Conservation (phyloP, 2,113 vertebrate genomes). For the Scortum barcoo region DNA sequence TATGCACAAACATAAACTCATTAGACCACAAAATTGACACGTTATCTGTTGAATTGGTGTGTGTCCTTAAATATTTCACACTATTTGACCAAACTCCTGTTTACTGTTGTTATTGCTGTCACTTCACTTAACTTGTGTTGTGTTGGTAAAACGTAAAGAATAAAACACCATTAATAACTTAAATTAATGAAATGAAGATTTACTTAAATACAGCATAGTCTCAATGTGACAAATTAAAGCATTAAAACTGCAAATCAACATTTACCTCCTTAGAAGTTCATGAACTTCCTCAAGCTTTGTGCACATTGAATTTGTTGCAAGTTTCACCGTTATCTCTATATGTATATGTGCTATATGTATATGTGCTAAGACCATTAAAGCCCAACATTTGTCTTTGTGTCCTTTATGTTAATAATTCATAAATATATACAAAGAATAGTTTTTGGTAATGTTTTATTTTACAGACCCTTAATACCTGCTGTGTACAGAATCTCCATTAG, state of each 20-base stretch:
- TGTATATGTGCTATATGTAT: too few relatives aligned
- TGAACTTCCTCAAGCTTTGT: not conserved
- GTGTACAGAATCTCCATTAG: not conserved
- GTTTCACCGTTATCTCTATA: not conserved
- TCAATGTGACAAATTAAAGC: not conserved
- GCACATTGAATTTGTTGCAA: not conserved
- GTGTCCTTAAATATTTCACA: conserved; percentile 21
- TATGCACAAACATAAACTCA: conserved; percentile 30
- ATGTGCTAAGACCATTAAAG: too few relatives aligned
- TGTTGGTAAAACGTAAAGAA: not conserved
- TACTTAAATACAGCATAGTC: not conserved
- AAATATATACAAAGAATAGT: not conserved
- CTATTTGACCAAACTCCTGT: conserved; percentile 10
- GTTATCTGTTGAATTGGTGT: conserved; percentile 7
- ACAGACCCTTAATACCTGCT: not conserved
- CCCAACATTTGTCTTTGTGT: not conserved
- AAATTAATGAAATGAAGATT: not conserved
- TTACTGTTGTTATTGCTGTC: conserved; percentile 7
- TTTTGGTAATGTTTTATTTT: not conserved
- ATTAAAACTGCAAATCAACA: not conserved
- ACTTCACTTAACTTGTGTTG: not conserved
- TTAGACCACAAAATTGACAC: conserved; percentile 25
- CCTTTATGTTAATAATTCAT: not conserved
- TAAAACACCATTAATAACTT: not conserved
- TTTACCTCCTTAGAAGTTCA: not conserved